These are phyloP conservation scores for Anthoscopus minutus DNA, from an alignment of 2,113 vertebrate genomes.

Conservation along the genomic window DNA sequence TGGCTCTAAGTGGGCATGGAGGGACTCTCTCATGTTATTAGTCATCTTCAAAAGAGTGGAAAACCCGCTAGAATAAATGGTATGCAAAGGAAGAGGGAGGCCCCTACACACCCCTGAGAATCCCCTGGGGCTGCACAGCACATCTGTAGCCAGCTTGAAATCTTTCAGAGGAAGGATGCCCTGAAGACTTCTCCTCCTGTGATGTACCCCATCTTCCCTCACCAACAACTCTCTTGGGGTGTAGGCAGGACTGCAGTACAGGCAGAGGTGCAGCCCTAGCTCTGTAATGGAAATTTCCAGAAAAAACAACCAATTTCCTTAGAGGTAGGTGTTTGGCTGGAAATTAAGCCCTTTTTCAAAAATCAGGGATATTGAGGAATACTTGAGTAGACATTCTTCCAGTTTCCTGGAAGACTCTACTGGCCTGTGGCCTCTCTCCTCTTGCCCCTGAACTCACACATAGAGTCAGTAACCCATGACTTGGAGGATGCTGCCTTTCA, in stretches of 20 bases:
- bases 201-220: not conserved
- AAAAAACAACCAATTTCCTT: not conserved
- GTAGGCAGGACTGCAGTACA: not conserved
- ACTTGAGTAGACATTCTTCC: not conserved
- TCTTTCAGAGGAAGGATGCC: not conserved
- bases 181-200: not conserved
- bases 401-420: not conserved
- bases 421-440: not conserved
- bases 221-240: not conserved
- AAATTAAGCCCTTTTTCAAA: not conserved
- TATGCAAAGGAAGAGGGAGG: not conserved
- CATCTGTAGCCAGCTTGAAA: not conserved
- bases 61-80: not conserved
- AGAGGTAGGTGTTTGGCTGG: not conserved
- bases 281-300: not conserved
- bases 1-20: not conserved
- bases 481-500: not conserved
- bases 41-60: not conserved
- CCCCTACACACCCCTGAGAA: not conserved
- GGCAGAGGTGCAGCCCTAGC: not conserved
- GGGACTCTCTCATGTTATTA: not conserved
- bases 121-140: rapidly evolving
- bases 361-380: not conserved
- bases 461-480: not conserved
- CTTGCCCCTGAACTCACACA: not conserved